A percentile compares a stretch with the other conserved stretches of the same genome.
Conservation (phyloP, 2,888 invertebrate genomes). For the Drosophila mulleri region DNA sequence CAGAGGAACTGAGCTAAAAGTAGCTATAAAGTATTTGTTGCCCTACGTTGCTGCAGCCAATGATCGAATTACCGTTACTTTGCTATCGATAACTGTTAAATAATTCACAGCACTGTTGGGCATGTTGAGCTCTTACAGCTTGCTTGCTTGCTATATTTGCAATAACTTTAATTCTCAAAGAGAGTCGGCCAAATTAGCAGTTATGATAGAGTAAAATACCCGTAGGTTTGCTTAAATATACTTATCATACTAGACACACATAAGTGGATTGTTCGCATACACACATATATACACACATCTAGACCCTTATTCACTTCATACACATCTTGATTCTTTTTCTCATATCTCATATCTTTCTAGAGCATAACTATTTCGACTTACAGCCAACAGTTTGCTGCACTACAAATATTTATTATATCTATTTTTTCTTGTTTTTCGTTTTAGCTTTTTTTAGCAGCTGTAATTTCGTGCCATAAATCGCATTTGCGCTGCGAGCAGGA, state of each 20-base stretch:
- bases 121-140: too few species aligned
- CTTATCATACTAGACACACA: too few species aligned
- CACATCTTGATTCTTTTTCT: too few species aligned
- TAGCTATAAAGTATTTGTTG: constrained; percentile 59
- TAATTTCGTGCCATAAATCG: constrained; percentile 71
- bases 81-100: background rate
- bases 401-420: background rate
- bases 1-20: constrained; percentile 36
- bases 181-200: too few species aligned
- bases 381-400: too few species aligned
- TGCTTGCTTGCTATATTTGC: too few species aligned
- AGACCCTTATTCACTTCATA: too few species aligned
- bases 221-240: too few species aligned
- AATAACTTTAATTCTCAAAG: too few species aligned
- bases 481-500: constrained; percentile 39
- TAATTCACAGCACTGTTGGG: background rate
- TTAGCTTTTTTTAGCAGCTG: constrained; percentile 8
- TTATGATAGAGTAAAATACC: too few species aligned
- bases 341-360: background rate
- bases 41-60: constrained; percentile 14
- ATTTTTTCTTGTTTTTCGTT: background rate
- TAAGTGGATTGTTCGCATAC: too few species aligned
- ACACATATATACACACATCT: too few species aligned
- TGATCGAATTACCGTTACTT: background rate
- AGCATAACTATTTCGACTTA: constrained; percentile 6